phyloP scores from a whole-genome alignment of 2,888 invertebrate species.

The Cyrtodaria siliqua region DNA sequence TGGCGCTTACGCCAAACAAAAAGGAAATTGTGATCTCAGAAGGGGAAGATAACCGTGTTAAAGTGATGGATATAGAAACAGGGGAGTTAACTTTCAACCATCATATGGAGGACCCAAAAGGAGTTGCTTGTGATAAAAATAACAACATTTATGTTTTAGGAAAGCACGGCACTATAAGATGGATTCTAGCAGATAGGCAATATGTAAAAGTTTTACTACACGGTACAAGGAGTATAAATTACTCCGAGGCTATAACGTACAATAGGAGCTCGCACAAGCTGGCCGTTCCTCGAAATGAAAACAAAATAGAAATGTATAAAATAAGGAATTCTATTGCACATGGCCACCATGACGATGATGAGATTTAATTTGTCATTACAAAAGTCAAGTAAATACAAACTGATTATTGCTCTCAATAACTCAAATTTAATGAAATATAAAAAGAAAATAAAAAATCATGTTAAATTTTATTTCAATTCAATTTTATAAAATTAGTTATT shows the following conservation, averaged over 20 bases:
- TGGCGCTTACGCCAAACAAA: constrained; percentile 42
- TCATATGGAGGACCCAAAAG: constrained; percentile 63
- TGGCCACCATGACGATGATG: no score
- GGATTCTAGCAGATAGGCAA: constrained; percentile 56
- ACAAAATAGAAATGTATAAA: constrained; percentile 51
- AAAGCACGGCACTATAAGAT: constrained; percentile 54
- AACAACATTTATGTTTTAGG: constrained; percentile 58
- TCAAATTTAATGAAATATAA: no score
- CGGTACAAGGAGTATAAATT: constrained; percentile 46
- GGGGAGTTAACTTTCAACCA: constrained; percentile 57
- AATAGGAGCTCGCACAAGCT: constrained; percentile 33
- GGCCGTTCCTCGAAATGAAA: constrained; percentile 55
- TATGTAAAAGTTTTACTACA: constrained; percentile 53
- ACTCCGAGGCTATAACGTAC: constrained; percentile 48
- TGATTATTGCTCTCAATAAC: no score
- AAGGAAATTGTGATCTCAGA: constrained; percentile 57
- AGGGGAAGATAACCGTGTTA: constrained; percentile 52
- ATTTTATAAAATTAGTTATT: no score
- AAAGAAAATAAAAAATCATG: no score
- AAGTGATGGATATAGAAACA: constrained; percentile 50
- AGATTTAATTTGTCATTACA: no score
- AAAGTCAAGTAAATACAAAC: no score
- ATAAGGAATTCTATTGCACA: constrained; percentile 42
- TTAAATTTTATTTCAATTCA: no score
- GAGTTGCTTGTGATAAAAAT: constrained; percentile 52